Base-by-base conservation (phyloP, 1,140 invertebrate species). In the Megalopta genalis region DNA sequence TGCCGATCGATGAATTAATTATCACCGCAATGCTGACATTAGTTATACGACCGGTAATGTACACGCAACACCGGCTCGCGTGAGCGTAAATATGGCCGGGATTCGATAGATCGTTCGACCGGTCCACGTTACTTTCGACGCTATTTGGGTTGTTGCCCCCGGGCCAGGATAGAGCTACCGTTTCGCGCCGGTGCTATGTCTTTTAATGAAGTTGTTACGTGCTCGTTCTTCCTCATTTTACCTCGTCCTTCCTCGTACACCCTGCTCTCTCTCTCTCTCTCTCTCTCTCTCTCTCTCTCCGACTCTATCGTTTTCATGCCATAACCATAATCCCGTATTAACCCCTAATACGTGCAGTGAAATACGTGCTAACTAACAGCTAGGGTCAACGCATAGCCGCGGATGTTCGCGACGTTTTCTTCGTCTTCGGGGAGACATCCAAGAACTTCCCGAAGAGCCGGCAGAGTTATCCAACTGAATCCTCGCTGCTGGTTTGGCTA, bases 1-100 rank as follows among this genome's bases (percentile, higher is more conserved):
- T 12, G 39, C 12, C 63, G 63, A 42, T 65, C 63, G 63, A 42
- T 65, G 63, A 65, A 65, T 65, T 42, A 65, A 65, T 65, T 42
- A 65, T 65, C 21, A n/a, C 37, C 39, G 37, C 63, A 23, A 12
- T 42, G 39, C 63, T 42, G 63, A 42, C 63, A 65, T 65, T 65
- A 39, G 63, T 65, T 65, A 65, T 42, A 42, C 63, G 37, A n/a
- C 37, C 63, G 21, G 37, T 65, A 42, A 65, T 46, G 21, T 23
- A 65, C 63, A 42, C 63, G 63, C 63, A 23, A 65, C 62, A 39
- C 14, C 62, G 27, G 16, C 18, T 63, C 25, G 27, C 16, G 62
- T 18, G 62, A 39, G 27, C 8, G 60, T 62, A 32, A 62, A 62
- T 62, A 62, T 32, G 60, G 12, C 25, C 14, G 10, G 60, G 60